Percentiles rank a stretch among this genome's conserved stretches.
phyloP scores from a whole-genome alignment of 2,797 vertebrate species.

The Myotis planiceps region DNA sequence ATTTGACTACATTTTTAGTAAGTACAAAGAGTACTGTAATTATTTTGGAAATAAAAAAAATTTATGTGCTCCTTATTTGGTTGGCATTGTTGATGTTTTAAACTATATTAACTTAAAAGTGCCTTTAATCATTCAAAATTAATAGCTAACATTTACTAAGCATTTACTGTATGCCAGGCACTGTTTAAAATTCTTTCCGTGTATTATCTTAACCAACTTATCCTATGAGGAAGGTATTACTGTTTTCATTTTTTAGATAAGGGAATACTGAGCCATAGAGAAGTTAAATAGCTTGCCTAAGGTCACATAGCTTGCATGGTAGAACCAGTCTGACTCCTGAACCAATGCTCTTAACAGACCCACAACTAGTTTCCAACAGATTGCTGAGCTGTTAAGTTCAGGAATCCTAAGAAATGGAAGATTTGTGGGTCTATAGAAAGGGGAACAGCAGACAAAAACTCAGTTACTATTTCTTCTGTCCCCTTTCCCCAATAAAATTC shows the following conservation, averaged over 20 bases:
- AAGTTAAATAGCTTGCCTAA: not conserved
- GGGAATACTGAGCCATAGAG: not conserved
- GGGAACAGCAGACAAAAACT: not conserved
- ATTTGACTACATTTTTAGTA: not conserved
- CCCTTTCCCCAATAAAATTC: not conserved
- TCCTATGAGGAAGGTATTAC: not conserved
- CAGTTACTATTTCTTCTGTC: not conserved
- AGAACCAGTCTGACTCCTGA: not conserved
- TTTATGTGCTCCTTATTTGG: not conserved
- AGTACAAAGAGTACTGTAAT: not conserved
- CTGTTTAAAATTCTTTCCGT: slow-evolving; percentile 5
- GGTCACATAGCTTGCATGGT: not conserved
- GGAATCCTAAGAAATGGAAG: slow-evolving; percentile 31
- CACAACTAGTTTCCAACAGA: not conserved
- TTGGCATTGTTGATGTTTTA: slow-evolving; percentile 23
- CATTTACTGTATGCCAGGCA: not conserved
- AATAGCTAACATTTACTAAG: slow-evolving; percentile 15
- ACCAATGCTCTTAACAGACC: not conserved
- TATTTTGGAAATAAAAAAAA: slow-evolving; percentile 12
- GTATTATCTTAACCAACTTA: not conserved
- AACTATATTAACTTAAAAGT: not conserved
- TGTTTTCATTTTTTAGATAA: slow-evolving; percentile 23
- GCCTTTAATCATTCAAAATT: not conserved
- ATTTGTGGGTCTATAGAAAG: slow-evolving; percentile 21
- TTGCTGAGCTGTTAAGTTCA: slow-evolving; percentile 2